Percentiles rank a stretch among this genome's conserved stretches.
Conservation (phyloP, 2,888 invertebrate genomes). For the Carpatolechia fugitivella region DNA sequence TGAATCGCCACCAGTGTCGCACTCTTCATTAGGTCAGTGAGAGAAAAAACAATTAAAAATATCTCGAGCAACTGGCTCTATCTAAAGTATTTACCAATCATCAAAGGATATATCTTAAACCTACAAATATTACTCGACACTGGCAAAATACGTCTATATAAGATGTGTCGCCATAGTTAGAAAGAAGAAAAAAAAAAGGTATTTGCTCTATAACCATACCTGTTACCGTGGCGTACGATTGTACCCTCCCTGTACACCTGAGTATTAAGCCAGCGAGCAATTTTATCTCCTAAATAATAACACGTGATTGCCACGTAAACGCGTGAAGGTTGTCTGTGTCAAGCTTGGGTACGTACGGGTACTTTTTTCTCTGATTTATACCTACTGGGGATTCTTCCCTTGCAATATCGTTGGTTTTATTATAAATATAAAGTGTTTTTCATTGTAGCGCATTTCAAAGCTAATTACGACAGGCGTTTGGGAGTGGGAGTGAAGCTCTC, state of each 20-base stretch:
- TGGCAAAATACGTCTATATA: too few relatives aligned
- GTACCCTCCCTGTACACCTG: background rate
- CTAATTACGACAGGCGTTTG: background rate
- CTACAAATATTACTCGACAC: too few relatives aligned
- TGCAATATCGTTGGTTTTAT: background rate
- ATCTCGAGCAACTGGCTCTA: too few relatives aligned
- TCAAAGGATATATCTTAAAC: too few relatives aligned
- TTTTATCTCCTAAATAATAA: constrained; percentile 36
- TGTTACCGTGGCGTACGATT: background rate
- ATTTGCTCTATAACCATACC: background rate
- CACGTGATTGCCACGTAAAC: constrained; percentile 21
- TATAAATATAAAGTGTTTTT: background rate
- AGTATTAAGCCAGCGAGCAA: constrained; percentile 14
- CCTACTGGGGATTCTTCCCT: background rate
- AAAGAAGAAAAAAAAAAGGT: too few relatives aligned
- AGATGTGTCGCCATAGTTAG: too few relatives aligned
- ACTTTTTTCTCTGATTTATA: constrained; percentile 10
- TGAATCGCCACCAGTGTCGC: too few relatives aligned
- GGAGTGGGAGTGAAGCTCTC: background rate
- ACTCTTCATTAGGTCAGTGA: too few relatives aligned
- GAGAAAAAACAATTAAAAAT: too few relatives aligned
- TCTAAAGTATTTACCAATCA: too few relatives aligned
- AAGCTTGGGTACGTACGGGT: background rate
- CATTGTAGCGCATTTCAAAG: background rate
- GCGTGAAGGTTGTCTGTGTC: constrained; percentile 14